Evolutionary conservation across 2,888 invertebrate genomes (phyloP).

Genomic region (Ashinkailepas kermadecensis): DNA sequence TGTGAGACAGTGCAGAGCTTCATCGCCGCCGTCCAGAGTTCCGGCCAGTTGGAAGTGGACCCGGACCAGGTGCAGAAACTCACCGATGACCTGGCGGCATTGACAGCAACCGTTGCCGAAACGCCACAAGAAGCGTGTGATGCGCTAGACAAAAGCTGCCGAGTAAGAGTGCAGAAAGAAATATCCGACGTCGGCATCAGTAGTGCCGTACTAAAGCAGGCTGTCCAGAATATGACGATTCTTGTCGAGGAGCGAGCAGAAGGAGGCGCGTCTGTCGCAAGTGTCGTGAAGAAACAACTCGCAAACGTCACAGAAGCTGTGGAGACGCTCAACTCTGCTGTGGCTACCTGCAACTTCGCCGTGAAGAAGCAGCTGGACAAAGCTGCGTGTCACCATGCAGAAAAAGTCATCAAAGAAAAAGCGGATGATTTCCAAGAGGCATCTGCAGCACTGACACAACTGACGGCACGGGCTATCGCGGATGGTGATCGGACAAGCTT

Average conservation of each 20-base stretch:
- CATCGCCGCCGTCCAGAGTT: not conserved
- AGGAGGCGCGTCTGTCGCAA: not conserved
- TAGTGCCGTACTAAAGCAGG: constrained; percentile 7
- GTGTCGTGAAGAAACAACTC: not conserved
- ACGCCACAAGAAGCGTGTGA: not conserved
- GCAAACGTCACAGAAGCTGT: not conserved
- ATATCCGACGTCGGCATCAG: not conserved
- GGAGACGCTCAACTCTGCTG: not conserved
- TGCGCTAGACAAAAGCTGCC: not conserved
- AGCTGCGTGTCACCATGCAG: not conserved
- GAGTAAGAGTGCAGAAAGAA: not conserved
- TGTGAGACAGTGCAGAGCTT: constrained; percentile 2
- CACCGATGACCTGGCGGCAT: not conserved
- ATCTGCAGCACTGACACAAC: not conserved
- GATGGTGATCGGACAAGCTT: not conserved
- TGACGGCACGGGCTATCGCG: not conserved
- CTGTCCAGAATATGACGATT: constrained; percentile 14
- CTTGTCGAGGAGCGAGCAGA: not conserved
- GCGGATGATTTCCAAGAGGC: not conserved
- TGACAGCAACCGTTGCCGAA: not conserved
- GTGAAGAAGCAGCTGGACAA: not conserved
- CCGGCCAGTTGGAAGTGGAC: not conserved
- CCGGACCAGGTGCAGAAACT: not conserved
- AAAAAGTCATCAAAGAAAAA: not conserved
- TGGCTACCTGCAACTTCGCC: not conserved